Conservation (phyloP, 2,888 invertebrate species). For the Drosophila bunnanda region DNA sequence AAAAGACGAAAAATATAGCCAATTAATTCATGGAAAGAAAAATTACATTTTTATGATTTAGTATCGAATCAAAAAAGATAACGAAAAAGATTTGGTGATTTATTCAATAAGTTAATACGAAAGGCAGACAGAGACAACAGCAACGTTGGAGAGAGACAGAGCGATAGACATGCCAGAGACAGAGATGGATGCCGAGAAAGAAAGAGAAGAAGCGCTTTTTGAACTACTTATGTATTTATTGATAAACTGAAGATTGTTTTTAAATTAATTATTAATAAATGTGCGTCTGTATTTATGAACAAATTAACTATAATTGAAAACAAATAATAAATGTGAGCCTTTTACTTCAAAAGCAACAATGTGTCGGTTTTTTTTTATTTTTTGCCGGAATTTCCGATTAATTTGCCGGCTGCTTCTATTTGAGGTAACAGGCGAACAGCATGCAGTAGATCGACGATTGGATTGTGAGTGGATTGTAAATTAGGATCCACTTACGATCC, state of each 20-base stretch:
- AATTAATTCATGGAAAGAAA: conserved; percentile 37
- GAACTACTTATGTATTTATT: conserved; percentile 60
- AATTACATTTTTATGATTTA: conserved; percentile 38
- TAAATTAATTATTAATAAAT: conserved; percentile 71
- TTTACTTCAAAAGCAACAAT: conserved; percentile 71
- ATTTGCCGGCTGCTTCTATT: too few species aligned
- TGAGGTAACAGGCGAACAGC: too few species aligned
- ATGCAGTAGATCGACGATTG: too few species aligned
- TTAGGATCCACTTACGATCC: too few species aligned
- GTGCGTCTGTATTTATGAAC: conserved; percentile 79
- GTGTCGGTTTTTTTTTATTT: conserved; percentile 1
- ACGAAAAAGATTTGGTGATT: conserved; percentile 58
- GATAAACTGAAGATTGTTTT: conserved; percentile 64
- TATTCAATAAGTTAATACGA: conserved; percentile 49
- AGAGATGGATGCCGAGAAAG: conserved; percentile 13
- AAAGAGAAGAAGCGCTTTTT: conserved; percentile 54
- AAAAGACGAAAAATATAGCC: conserved; percentile 43
- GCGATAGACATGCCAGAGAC: conserved; percentile 21
- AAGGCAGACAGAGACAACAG: conserved; percentile 7
- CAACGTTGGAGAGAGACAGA: conserved; percentile 24
- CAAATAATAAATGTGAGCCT: conserved; percentile 78
- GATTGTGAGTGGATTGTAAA: too few species aligned
- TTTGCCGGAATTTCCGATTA: too few species aligned
- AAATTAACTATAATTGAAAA: conserved; percentile 64
- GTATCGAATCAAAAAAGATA: conserved; percentile 30